Percentiles rank a stretch among this genome's conserved stretches.
These are phyloP conservation scores for Hypocryptadius cinnamomeus DNA, from an alignment of 2,113 vertebrate genomes.

Conservation along the genomic window DNA sequence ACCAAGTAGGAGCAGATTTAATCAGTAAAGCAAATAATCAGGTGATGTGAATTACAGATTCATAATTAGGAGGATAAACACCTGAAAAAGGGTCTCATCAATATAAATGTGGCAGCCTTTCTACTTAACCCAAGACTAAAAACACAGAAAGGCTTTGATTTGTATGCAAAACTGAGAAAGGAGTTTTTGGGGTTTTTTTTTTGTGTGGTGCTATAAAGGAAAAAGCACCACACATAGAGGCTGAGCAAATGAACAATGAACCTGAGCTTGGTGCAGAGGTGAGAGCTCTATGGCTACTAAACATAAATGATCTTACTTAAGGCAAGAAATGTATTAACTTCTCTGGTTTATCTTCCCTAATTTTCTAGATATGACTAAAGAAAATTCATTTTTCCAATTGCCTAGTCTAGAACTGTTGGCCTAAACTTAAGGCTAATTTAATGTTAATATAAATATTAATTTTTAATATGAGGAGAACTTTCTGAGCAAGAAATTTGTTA, in stretches of 20 bases:
- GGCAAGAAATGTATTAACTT: background rate
- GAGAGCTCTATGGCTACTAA: background rate
- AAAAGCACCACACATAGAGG: accelerated
- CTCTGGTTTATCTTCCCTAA: background rate
- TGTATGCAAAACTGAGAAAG: accelerated
- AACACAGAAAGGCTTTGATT: accelerated
- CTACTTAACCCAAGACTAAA: accelerated
- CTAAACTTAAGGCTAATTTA: background rate
- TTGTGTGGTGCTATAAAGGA: background rate
- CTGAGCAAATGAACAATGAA: background rate
- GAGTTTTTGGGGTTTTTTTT: background rate
- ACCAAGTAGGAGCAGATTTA: background rate
- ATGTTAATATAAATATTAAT: no score
- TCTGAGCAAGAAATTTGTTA: background rate
- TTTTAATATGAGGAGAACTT: accelerated
- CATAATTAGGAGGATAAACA: background rate
- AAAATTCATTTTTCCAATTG: background rate
- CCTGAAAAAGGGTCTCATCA: background rate
- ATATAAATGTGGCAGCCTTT: background rate
- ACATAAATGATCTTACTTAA: accelerated
- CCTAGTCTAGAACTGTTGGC: accelerated
- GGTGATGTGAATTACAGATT: background rate
- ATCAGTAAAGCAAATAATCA: background rate
- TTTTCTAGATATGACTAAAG: background rate
- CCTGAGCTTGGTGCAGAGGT: background rate